Conservation (phyloP, 2,888 invertebrate species). For the Caenorhabditis becei region DNA sequence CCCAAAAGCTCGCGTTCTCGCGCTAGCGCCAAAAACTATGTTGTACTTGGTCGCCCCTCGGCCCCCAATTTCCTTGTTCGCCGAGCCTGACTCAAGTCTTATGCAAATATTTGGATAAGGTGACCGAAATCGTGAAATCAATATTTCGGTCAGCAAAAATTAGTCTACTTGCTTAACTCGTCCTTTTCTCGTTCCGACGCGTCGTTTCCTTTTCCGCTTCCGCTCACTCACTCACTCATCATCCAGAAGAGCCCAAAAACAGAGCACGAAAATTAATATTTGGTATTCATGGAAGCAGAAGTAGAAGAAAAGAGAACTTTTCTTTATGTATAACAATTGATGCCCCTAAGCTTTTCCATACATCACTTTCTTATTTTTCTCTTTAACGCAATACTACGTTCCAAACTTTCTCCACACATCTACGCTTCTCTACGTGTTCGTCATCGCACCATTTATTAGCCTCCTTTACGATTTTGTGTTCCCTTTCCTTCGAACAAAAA, state of each 20-base stretch:
- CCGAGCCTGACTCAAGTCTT: slow-evolving; percentile 42
- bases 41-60: slow-evolving; percentile 40
- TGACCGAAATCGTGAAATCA: slow-evolving; percentile 61
- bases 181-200: too few relatives aligned
- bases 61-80: slow-evolving; percentile 50
- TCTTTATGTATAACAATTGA: slow-evolving; percentile 15
- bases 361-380: slow-evolving; percentile 7
- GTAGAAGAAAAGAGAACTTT: neutral
- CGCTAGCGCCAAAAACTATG: slow-evolving; percentile 39
- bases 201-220: slow-evolving; percentile 23
- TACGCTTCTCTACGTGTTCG: neutral
- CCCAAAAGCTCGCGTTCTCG: slow-evolving; percentile 31
- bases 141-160: slow-evolving; percentile 55
- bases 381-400: neutral
- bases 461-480: slow-evolving; percentile 20
- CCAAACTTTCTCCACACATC: neutral
- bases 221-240: slow-evolving; percentile 12
- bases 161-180: slow-evolving; percentile 41
- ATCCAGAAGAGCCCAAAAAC: neutral
- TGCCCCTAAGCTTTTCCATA: neutral
- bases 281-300: slow-evolving; percentile 47
- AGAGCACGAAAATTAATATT: slow-evolving; percentile 22
- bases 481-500: neutral
- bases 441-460: slow-evolving; percentile 30
- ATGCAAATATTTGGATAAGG: slow-evolving; percentile 63